phyloP scores from a whole-genome alignment of 2,888 invertebrate species.

The Linhomoeus sp. region DNA sequence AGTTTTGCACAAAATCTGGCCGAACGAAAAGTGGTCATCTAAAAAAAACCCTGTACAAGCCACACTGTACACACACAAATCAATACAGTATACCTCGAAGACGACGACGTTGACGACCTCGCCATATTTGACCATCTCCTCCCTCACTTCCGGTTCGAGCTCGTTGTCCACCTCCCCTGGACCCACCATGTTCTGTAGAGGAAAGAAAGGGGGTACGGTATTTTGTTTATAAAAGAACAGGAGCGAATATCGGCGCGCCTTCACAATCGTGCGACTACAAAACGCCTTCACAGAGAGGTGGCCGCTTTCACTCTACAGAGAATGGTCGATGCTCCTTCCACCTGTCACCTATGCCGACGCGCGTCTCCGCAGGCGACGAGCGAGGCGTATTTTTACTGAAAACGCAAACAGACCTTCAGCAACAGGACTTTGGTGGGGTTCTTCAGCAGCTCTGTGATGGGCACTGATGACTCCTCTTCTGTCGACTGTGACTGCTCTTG shows the following conservation, averaged over 20 bases:
- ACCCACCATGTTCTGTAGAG: slow-evolving; percentile 76
- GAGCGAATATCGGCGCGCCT: no score
- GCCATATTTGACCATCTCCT: slow-evolving; percentile 94
- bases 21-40: no score
- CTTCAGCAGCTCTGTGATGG: slow-evolving; percentile 78
- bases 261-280: no score
- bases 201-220: no score
- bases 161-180: slow-evolving; percentile 96
- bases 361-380: background rate
- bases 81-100: slow-evolving; percentile 43
- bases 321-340: background rate
- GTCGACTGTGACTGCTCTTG: no score
- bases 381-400: slow-evolving; percentile 1
- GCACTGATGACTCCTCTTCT: no score
- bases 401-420: slow-evolving; percentile 40
- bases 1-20: no score
- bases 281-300: background rate
- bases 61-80: no score
- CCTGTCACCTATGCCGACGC: no score
- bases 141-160: slow-evolving; percentile 89
- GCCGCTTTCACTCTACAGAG: background rate
- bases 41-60: no score
- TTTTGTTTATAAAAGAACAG: no score
- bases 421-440: slow-evolving; percentile 80
- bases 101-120: slow-evolving; percentile 79